phyloP scores from a whole-genome alignment of 2,113 vertebrate genomes.

The Pomatostomus ruficeps region DNA sequence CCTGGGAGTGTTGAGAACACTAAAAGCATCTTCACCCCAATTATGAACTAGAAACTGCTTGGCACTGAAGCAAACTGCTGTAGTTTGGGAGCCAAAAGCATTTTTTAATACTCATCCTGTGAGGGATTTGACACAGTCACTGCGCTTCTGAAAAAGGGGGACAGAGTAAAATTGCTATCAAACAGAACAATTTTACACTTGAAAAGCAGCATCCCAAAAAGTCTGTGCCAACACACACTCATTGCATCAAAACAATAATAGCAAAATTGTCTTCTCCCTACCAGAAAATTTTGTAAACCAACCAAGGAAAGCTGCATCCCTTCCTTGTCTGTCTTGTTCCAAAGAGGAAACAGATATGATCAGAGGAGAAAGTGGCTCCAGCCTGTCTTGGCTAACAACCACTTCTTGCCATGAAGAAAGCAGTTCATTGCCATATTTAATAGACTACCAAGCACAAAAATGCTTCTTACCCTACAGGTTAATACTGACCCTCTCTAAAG shows the following conservation, averaged over 20 bases:
- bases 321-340: background rate
- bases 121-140: background rate
- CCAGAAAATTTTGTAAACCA: background rate
- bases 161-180: background rate
- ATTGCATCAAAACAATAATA: background rate
- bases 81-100: background rate
- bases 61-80: background rate
- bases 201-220: background rate
- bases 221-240: background rate
- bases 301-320: background rate
- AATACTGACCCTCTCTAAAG: background rate
- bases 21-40: background rate
- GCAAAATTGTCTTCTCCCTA: background rate
- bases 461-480: background rate
- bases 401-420: background rate
- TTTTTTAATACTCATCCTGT: background rate
- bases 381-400: background rate
- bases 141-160: background rate
- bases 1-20: background rate
- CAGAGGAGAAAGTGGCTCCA: background rate
- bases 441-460: background rate
- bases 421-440: background rate
- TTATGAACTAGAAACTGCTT: background rate
- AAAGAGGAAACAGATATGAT: background rate
- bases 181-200: background rate